phyloP scores from a whole-genome alignment of 2,113 vertebrate genomes.

The Elephas maximus region DNA sequence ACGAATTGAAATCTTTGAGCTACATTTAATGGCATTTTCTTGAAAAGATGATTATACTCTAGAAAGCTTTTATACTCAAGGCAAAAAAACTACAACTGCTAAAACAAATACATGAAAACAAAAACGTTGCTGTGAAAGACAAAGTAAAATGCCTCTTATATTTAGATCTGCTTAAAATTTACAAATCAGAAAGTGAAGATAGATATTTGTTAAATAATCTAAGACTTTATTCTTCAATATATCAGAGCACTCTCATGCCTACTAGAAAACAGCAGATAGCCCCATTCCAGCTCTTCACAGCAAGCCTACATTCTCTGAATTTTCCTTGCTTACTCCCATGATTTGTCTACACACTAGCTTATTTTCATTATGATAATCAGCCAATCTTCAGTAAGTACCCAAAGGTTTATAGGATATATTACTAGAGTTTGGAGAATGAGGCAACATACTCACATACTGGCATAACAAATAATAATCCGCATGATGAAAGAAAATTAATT shows the following conservation, averaged over 20 bases:
- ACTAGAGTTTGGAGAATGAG: not conserved
- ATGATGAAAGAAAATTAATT: not conserved
- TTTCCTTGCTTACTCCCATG: not conserved
- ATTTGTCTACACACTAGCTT: not conserved
- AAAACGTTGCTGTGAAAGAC: not conserved
- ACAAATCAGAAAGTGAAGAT: not conserved
- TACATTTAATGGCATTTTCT: not conserved
- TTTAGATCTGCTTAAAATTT: not conserved
- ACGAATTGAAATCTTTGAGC: not conserved
- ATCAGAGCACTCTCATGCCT: too few relatives aligned
- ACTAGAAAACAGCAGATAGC: not conserved
- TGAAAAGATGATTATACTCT: not conserved
- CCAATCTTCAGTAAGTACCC: not conserved
- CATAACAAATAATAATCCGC: not conserved
- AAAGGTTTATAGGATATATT: not conserved
- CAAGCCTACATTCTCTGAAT: not conserved
- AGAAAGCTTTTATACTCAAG: not conserved
- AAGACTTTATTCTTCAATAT: not conserved
- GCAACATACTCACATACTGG: not conserved
- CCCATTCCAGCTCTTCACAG: not conserved
- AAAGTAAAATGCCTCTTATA: not conserved
- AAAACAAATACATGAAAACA: constrained; percentile 21
- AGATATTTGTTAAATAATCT: not conserved
- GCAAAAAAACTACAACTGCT: not conserved
- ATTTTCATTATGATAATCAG: not conserved